Conservation (phyloP, 2,888 invertebrate genomes). For the Scelioninae gen. 2 region DNA sequence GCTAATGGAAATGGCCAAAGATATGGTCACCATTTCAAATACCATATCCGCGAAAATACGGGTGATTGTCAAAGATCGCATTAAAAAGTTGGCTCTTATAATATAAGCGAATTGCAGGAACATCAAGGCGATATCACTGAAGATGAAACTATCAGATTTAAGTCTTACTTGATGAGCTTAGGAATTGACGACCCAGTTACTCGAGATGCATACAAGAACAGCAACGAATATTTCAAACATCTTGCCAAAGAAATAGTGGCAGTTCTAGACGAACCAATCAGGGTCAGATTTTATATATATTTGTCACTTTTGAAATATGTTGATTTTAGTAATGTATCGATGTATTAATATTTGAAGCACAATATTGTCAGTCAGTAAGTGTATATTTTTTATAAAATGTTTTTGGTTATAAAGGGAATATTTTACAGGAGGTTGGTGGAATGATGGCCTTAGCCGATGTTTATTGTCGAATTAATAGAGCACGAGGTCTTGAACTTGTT, state of each 20-base stretch:
- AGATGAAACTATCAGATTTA: slow-evolving; percentile 97
- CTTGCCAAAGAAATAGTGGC: slow-evolving; percentile 91
- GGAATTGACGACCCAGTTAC: slow-evolving; percentile 99
- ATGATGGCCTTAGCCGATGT: slow-evolving; percentile 98
- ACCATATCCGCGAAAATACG: slow-evolving; percentile 94
- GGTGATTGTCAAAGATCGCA: slow-evolving; percentile 74
- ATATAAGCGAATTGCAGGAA: slow-evolving; percentile 78
- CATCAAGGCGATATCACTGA: slow-evolving; percentile 97
- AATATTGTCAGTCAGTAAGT: no score
- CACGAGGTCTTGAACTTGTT: slow-evolving; percentile 94
- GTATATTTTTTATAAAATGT: neutral
- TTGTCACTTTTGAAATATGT: neutral
- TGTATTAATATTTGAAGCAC: no score
- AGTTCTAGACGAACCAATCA: slow-evolving; percentile 87
- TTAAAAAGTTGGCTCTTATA: slow-evolving; percentile 64
- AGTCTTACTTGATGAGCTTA: slow-evolving; percentile 95
- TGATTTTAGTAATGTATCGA: neutral
- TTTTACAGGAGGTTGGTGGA: slow-evolving; percentile 88
- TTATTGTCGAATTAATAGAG: slow-evolving; percentile 97
- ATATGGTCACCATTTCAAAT: slow-evolving; percentile 96
- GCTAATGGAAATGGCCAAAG: slow-evolving; percentile 96
- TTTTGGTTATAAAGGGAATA: neutral
- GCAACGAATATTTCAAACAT: slow-evolving; percentile 88
- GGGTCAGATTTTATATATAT: slow-evolving; percentile 76
- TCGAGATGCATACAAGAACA: slow-evolving; percentile 90